Evolutionary conservation across 1,140 invertebrate genomes (phyloP).

Genomic region (Cydia pomonella): DNA sequence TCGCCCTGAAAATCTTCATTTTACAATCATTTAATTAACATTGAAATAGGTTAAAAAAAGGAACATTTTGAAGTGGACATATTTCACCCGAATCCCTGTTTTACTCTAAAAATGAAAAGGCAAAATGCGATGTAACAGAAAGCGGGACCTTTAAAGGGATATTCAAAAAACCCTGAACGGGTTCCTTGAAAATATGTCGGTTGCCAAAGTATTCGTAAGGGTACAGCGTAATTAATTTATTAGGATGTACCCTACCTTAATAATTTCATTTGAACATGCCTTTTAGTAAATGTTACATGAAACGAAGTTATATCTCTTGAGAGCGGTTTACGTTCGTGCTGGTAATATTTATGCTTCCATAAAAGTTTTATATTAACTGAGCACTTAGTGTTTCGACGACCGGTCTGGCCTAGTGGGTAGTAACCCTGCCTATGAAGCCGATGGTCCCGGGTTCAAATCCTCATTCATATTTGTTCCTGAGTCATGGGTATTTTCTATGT

Average conservation of each 20-base stretch:
- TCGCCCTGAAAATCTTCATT: too few species aligned
- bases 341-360: neutral
- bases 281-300: conserved; percentile 26
- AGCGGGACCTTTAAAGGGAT: neutral
- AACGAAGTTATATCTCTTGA: conserved; percentile 11
- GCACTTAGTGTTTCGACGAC: too few species aligned
- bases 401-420: too few species aligned
- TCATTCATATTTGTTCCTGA: too few species aligned
- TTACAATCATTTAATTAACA: too few species aligned
- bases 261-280: conserved; percentile 30
- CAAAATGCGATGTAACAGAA: conserved; percentile 6
- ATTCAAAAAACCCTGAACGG: conserved; percentile 4
- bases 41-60: neutral
- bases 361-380: neutral
- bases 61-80: neutral
- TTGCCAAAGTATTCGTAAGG: conserved; percentile 29
- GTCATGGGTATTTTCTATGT: too few species aligned
- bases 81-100: neutral
- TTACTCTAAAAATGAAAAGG: conserved; percentile 9
- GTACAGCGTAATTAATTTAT: conserved; percentile 30
- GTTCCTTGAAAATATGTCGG: conserved; percentile 22
- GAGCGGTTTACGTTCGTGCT: conserved; percentile 5
- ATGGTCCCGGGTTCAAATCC: too few species aligned
- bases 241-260: conserved; percentile 30
- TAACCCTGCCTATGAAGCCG: too few species aligned